Evolutionary conservation across 1,140 invertebrate genomes (phyloP).

Genomic region (Caenorhabditis remanei): DNA sequence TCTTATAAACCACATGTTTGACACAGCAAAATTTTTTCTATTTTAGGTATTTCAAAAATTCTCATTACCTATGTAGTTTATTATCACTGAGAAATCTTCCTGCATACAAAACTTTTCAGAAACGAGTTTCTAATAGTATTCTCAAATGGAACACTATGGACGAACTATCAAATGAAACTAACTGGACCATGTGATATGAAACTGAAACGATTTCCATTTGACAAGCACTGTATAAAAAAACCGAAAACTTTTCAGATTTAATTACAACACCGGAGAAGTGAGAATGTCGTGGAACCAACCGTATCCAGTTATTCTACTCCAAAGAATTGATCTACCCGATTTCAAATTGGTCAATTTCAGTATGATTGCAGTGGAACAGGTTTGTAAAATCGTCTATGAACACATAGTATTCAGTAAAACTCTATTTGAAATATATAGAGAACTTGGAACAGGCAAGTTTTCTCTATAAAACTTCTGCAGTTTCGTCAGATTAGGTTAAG

Average conservation of each 20-base stretch:
- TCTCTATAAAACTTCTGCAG: too few relatives aligned
- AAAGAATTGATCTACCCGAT: slow-evolving; percentile 75
- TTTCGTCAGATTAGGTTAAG: too few relatives aligned
- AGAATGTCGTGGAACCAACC: slow-evolving; percentile 77
- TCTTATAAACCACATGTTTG: too few relatives aligned
- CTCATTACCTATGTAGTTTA: too few relatives aligned
- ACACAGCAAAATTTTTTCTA: not conserved
- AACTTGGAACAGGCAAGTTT: too few relatives aligned
- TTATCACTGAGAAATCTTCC: too few relatives aligned
- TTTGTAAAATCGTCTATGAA: too few relatives aligned
- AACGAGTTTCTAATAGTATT: slow-evolving; percentile 78
- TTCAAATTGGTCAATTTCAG: slow-evolving; percentile 77
- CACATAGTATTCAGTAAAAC: too few relatives aligned
- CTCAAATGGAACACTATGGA: slow-evolving; percentile 77
- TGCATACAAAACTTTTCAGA: slow-evolving; percentile 60
- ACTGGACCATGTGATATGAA: slow-evolving; percentile 78
- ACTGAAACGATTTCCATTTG: slow-evolving; percentile 72
- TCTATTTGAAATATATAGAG: too few relatives aligned
- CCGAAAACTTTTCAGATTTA: slow-evolving; percentile 69
- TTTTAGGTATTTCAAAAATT: not conserved
- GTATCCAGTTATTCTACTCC: slow-evolving; percentile 75
- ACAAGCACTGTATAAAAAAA: slow-evolving; percentile 11
- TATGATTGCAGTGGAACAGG: slow-evolving; percentile 76
- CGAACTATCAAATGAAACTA: slow-evolving; percentile 77
- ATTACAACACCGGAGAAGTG: slow-evolving; percentile 78